Percentiles rank a stretch among this genome's conserved stretches.
Conservation (phyloP, 2,888 invertebrate genomes). For the Eupithecia exiguata region DNA sequence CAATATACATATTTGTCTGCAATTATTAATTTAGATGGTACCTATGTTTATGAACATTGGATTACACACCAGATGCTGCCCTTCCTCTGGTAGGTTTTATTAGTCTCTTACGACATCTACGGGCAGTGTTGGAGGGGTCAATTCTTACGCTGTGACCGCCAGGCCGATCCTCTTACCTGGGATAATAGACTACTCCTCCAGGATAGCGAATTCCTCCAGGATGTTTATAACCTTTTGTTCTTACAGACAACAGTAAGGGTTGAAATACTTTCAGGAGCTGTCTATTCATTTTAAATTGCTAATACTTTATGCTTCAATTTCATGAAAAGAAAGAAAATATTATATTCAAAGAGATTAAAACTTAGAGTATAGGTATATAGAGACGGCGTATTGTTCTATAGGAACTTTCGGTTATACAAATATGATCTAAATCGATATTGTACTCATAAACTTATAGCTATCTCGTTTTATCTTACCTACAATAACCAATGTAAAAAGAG, state of each 20-base stretch:
- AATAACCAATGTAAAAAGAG: no score
- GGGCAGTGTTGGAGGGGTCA: not conserved
- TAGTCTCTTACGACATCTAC: not conserved
- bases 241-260: slow-evolving; percentile 54
- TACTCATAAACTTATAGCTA: no score
- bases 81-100: not conserved
- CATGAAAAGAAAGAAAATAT: not conserved
- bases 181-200: slow-evolving; percentile 79
- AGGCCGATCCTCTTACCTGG: slow-evolving; percentile 63
- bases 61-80: not conserved
- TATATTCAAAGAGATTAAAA: no score
- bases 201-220: slow-evolving; percentile 84
- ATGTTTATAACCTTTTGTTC: slow-evolving; percentile 67
- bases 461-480: no score
- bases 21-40: not conserved
- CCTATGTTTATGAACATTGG: not conserved
- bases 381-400: no score
- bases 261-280: slow-evolving; percentile 58
- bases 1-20: not conserved
- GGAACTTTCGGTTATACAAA: no score
- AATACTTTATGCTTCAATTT: not conserved
- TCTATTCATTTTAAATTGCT: slow-evolving; percentile 58
- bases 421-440: no score
- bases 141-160: not conserved
- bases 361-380: no score